Evolutionary conservation across 2,797 vertebrate species (phyloP).

Genomic region (Gambusia yucatana): DNA sequence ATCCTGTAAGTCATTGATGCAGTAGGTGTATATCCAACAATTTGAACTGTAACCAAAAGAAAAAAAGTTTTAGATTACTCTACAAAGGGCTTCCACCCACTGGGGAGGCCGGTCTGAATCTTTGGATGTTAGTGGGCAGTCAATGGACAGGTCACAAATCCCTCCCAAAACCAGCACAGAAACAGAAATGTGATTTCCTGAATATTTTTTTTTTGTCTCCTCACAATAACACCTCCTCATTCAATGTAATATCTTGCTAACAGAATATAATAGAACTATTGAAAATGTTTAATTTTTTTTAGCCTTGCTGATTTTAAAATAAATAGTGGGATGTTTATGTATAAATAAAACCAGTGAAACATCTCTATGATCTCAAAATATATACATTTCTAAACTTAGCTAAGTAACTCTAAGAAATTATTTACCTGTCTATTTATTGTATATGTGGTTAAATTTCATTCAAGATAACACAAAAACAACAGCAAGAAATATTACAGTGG

Average conservation of each 20-base stretch:
- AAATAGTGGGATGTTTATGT: background rate
- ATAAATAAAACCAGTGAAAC: background rate
- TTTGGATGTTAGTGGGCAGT: background rate
- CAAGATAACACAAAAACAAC: background rate
- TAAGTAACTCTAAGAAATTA: background rate
- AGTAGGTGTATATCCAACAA: background rate
- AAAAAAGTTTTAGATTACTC: background rate
- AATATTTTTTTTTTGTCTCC: background rate
- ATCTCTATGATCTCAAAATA: background rate
- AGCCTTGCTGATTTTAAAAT: background rate
- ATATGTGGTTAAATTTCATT: background rate
- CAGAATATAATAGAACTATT: background rate
- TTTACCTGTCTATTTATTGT: background rate
- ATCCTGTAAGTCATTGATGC: background rate
- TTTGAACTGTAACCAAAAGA: background rate
- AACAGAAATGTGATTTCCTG: background rate
- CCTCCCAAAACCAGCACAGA: background rate
- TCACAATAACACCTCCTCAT: background rate
- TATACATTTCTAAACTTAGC: background rate
- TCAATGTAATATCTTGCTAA: background rate
- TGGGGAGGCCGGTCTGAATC: background rate
- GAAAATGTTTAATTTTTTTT: background rate
- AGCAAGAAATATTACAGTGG: constrained; percentile 19
- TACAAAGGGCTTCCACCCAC: background rate
- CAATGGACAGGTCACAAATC: background rate